These are phyloP conservation scores for Leptopilina clavipes DNA, from an alignment of 1,140 invertebrate genomes.

Conservation along the genomic window DNA sequence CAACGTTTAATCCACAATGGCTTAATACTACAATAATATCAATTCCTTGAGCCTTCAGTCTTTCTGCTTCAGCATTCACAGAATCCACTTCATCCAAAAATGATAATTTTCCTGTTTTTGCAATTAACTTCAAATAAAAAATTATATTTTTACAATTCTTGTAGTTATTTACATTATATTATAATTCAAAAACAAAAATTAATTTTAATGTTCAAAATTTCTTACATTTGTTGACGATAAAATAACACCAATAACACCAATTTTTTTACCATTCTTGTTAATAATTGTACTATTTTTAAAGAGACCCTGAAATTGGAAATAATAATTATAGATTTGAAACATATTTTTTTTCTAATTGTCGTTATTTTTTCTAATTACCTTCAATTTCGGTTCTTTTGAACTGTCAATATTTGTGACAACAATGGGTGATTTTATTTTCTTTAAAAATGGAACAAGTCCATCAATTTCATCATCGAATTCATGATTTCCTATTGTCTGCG, in stretches of 20 bases:
- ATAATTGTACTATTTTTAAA: slow-evolving; percentile 79
- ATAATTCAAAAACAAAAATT: too few relatives aligned
- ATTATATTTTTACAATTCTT: not conserved
- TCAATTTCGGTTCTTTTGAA: slow-evolving; percentile 80
- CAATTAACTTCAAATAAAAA: slow-evolving; percentile 73
- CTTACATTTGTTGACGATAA: slow-evolving; percentile 81
- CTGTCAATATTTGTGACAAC: slow-evolving; percentile 87
- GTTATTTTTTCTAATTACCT: slow-evolving; percentile 59
- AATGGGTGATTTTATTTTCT: slow-evolving; percentile 79
- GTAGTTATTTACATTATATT: too few relatives aligned
- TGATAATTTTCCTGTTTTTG: slow-evolving; percentile 77
- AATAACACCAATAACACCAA: slow-evolving; percentile 90
- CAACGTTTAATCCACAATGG: slow-evolving; percentile 84
- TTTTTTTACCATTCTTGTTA: slow-evolving; percentile 77
- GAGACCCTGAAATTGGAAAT: slow-evolving; percentile 62
- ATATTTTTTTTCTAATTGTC: too few relatives aligned
- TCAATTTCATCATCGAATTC: slow-evolving; percentile 89
- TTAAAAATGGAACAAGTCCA: slow-evolving; percentile 84
- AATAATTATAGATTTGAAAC: not conserved
- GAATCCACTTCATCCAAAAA: slow-evolving; percentile 82
- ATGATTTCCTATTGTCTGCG: slow-evolving; percentile 91
- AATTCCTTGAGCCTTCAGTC: slow-evolving; percentile 78
- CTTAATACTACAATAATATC: slow-evolving; percentile 88
- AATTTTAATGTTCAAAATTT: slow-evolving; percentile 50
- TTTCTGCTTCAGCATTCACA: slow-evolving; percentile 79